Conservation (phyloP, 2,797 vertebrate genomes). For the Eulemur rubriventer region DNA sequence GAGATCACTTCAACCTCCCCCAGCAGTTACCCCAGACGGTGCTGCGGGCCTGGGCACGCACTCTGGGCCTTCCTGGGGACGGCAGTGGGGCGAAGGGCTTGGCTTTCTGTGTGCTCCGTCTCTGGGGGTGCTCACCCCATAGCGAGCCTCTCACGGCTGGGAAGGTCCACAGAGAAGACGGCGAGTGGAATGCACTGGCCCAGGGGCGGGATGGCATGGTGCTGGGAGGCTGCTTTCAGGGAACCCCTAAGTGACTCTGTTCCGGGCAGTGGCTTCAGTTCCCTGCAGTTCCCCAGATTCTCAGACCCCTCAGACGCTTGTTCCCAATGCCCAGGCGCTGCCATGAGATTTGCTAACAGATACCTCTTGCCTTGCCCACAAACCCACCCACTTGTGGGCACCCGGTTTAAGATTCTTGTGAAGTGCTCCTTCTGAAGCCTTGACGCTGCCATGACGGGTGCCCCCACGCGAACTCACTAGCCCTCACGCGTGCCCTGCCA, state of each 20-base stretch:
- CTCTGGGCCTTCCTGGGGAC: background rate
- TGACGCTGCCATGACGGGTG: fast-evolving
- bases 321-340: background rate
- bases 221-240: background rate
- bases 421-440: background rate
- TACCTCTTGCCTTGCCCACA: no score
- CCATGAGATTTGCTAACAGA: background rate
- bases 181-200: fast-evolving
- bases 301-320: background rate
- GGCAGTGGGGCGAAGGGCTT: background rate
- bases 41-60: background rate
- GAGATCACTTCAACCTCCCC: background rate
- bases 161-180: background rate
- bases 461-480: background rate
- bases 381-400: background rate
- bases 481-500: fast-evolving
- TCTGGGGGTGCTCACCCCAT: background rate
- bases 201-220: fast-evolving
- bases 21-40: background rate
- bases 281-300: background rate
- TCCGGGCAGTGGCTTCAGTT: background rate
- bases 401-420: background rate
- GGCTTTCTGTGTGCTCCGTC: background rate
- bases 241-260: fast-evolving
- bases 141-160: background rate